These are phyloP conservation scores for Propithecus coquereli DNA, from an alignment of 2,113 vertebrate genomes.

Conservation along the genomic window DNA sequence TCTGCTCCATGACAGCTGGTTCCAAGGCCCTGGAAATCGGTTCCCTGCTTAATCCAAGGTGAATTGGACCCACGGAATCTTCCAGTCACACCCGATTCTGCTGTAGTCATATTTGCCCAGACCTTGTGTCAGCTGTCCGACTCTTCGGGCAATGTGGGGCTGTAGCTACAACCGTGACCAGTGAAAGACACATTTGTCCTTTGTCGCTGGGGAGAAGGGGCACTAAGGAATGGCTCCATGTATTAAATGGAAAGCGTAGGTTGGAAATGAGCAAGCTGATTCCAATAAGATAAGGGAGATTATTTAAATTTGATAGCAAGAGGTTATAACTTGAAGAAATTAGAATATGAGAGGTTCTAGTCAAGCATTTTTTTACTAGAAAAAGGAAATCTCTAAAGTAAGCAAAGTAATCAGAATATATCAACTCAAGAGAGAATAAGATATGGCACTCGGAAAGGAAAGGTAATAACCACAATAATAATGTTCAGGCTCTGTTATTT, in stretches of 20 bases:
- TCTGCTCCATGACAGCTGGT: slow-evolving; percentile 17
- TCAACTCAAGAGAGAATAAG: slow-evolving; percentile 66
- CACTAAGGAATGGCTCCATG: not conserved
- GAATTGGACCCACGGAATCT: not conserved
- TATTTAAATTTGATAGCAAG: slow-evolving; percentile 58
- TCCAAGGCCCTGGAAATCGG: slow-evolving; percentile 21
- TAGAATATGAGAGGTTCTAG: slow-evolving; percentile 46
- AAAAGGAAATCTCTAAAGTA: slow-evolving; percentile 68
- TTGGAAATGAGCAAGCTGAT: slow-evolving; percentile 54
- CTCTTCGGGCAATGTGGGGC: not conserved
- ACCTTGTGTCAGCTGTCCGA: not conserved
- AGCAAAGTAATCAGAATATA: slow-evolving; percentile 72
- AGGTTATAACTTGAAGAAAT: slow-evolving; percentile 58
- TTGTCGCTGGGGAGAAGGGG: slow-evolving; percentile 34
- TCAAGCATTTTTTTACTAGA: slow-evolving; percentile 1
- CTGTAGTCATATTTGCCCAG: not conserved
- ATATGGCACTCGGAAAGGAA: slow-evolving; percentile 65
- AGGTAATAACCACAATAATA: slow-evolving; percentile 70
- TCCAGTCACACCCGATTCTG: slow-evolving; percentile 25
- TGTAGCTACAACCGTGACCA: not conserved
- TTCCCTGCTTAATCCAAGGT: slow-evolving; percentile 43
- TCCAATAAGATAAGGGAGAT: slow-evolving; percentile 47
- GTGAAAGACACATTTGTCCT: slow-evolving; percentile 50
- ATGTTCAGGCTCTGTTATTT: slow-evolving; percentile 61
- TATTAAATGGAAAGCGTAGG: slow-evolving; percentile 35